Evolutionary conservation across 2,888 invertebrate species (phyloP).

Genomic region (Oligia strigilis): DNA sequence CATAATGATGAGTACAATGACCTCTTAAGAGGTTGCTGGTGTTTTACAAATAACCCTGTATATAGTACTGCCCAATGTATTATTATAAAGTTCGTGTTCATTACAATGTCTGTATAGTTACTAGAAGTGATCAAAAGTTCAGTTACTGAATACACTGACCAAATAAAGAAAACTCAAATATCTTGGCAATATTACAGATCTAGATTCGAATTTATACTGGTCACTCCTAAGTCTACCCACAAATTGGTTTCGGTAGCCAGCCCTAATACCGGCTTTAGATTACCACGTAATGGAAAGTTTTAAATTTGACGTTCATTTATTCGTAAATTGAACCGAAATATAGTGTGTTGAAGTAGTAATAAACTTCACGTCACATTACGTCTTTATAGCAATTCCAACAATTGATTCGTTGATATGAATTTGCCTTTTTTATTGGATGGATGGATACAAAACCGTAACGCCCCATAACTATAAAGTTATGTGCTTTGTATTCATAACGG

Average conservation of each 20-base stretch:
- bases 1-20: too few species aligned
- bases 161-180: constrained; percentile 17
- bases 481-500: constrained; percentile 10
- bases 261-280: constrained; percentile 48
- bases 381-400: constrained; percentile 32
- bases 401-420: constrained; percentile 48
- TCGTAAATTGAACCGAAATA: constrained; percentile 40
- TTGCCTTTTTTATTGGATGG: constrained; percentile 36
- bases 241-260: constrained; percentile 54
- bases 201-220: constrained; percentile 41
- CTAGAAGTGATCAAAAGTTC: constrained; percentile 30
- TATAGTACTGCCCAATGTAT: neutral
- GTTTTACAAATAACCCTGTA: too few species aligned
- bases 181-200: neutral
- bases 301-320: constrained; percentile 51
- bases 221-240: constrained; percentile 31
- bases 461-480: constrained; percentile 34
- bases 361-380: neutral
- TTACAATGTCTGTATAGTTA: constrained; percentile 24
- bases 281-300: constrained; percentile 52
- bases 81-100: constrained; percentile 26
- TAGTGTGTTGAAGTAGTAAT: constrained; percentile 31
- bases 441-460: constrained; percentile 20
- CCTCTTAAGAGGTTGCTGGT: too few species aligned
- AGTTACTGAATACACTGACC: constrained; percentile 12